A percentile compares a stretch with the other conserved stretches of the same genome.
These are phyloP conservation scores for Chloroceryle inda DNA, from an alignment of 2,797 vertebrate genomes.

Conservation along the genomic window DNA sequence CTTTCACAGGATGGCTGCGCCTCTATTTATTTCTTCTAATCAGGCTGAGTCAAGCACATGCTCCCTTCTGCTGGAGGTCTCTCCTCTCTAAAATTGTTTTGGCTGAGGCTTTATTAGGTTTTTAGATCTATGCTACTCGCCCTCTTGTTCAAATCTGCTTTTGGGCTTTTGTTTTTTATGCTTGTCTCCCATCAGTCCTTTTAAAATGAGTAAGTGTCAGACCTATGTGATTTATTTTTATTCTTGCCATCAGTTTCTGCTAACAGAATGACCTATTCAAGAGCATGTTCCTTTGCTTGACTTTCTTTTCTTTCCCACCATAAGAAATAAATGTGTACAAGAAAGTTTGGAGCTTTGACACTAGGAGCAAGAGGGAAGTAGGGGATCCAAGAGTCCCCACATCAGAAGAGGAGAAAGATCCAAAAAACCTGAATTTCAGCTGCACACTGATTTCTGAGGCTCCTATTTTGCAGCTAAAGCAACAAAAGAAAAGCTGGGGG, in stretches of 20 bases:
- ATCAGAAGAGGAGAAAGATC: not conserved
- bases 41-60: slow-evolving; percentile 27
- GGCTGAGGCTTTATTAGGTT: slow-evolving; percentile 67
- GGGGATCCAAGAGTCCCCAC: not conserved
- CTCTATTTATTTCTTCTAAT: slow-evolving; percentile 73
- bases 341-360: slow-evolving; percentile 41
- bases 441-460: not conserved
- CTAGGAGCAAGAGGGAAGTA: not conserved
- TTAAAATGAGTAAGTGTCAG: slow-evolving; percentile 75
- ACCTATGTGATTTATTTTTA: slow-evolving; percentile 81
- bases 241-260: slow-evolving; percentile 79
- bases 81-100: slow-evolving; percentile 65
- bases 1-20: slow-evolving; percentile 27
- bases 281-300: slow-evolving; percentile 58
- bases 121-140: slow-evolving; percentile 66
- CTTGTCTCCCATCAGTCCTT: slow-evolving; percentile 74
- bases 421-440: not conserved
- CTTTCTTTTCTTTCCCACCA: slow-evolving; percentile 35
- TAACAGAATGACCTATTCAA: slow-evolving; percentile 77
- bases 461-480: not conserved
- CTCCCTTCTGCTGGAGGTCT: slow-evolving; percentile 19
- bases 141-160: slow-evolving; percentile 74
- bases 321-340: slow-evolving; percentile 47
- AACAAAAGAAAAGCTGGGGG: not conserved
- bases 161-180: slow-evolving; percentile 79